Percentiles rank a stretch among this genome's conserved stretches.
These are phyloP conservation scores for Copsychus sechellarum DNA, from an alignment of 2,113 vertebrate genomes.

Conservation along the genomic window DNA sequence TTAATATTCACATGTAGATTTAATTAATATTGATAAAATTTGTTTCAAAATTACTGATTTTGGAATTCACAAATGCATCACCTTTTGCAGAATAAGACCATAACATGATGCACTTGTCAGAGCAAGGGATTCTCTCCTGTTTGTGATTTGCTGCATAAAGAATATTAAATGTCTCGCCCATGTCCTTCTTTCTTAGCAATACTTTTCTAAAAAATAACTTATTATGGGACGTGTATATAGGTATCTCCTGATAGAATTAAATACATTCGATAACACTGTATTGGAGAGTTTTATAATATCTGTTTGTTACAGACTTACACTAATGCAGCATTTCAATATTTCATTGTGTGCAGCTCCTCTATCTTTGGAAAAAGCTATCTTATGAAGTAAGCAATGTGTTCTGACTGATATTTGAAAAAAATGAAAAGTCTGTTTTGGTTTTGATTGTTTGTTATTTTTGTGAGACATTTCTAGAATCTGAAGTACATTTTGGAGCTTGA, in stretches of 20 bases:
- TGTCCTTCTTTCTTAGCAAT: not conserved
- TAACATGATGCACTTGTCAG: not conserved
- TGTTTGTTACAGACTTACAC: not conserved
- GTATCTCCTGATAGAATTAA: not conserved
- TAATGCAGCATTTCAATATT: not conserved
- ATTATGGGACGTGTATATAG: not conserved
- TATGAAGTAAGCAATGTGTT: not conserved
- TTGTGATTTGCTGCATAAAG: not conserved
- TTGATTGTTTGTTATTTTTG: not conserved
- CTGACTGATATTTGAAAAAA: conserved; percentile 7
- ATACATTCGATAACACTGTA: not conserved
- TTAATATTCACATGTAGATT: not conserved
- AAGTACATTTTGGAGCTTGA: conserved; percentile 29
- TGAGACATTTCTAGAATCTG: not conserved
- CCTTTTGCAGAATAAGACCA: not conserved
- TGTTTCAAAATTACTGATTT: not conserved
- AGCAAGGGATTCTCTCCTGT: not conserved
- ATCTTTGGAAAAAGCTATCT: not conserved
- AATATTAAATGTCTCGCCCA: not conserved
- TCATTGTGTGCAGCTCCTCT: not conserved
- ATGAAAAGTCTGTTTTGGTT: not conserved
- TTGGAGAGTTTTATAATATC: not conserved
- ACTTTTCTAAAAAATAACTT: not conserved
- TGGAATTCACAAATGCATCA: not conserved
- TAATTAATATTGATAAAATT: not conserved